Evolutionary conservation across 2,113 vertebrate species (phyloP), one percentile per base, ranked within the genome.

Genomic region (Eretmochelys imbricata): DNA sequence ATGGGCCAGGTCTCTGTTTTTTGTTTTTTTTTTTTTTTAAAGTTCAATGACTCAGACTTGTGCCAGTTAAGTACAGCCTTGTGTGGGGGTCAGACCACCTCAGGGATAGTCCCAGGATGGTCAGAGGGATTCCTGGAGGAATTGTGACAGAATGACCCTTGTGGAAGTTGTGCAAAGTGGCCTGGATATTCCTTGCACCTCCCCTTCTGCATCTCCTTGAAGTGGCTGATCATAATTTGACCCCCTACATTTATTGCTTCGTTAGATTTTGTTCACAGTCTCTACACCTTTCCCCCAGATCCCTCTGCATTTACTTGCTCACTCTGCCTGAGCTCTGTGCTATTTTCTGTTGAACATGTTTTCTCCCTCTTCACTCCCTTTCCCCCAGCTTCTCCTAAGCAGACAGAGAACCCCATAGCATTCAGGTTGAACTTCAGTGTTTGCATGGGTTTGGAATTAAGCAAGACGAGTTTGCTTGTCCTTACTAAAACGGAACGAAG

Each of bases 321-420:
- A 13, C 46, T 75, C 38, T 54, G 80, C 25, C 69, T 84, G 29
- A 55, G 38, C 19, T 85, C 87, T 94, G 35, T 7, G 9, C 42
- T 17, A 19, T 46, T 96, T 85, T 27, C 85, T 31, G 48, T 8
- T 2, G 85, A 85, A 16, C 88, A 80, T 29, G 84, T 82, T 1
- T 57, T 84, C 82, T 6, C 13, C 42, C n/a, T 20, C 59, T 84
- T 76, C 8, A 50, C 16, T 89, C 13, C 35, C 46, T 90, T 86
- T 22, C 65, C 38, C 29, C 25, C 49, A 91, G 31, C 14, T 27
- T 78, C 49, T 90, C 65, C 65, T 46, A 76, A 0, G 0, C 24
- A 54, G n/a, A 59, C 14, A 0, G 3, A 91, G 38, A 29, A 80
- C 25, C 13, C 0, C 0, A 78, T 22, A 87, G 8, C 13, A 35